A percentile compares a stretch with the other conserved stretches of the same genome.
These are phyloP conservation scores for Atherinomorus stipes DNA, from an alignment of 2,113 vertebrate genomes.

Conservation along the genomic window DNA sequence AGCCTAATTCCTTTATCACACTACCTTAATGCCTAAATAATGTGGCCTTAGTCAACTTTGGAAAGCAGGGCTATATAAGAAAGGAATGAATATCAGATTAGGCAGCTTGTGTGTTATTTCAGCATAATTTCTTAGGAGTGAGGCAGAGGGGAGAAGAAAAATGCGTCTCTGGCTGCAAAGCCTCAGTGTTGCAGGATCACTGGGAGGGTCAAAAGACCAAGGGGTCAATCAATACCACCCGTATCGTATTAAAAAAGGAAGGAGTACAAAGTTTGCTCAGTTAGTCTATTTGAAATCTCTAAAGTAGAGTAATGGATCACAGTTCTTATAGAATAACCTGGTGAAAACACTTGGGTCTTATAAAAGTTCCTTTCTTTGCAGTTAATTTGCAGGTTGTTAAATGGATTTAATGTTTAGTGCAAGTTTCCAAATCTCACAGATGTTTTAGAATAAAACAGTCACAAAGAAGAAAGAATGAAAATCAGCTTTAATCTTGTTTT, in stretches of 20 bases:
- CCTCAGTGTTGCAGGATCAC: slow-evolving; percentile 37
- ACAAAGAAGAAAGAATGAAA: no score
- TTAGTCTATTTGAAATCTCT: slow-evolving; percentile 8
- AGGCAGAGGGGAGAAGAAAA: slow-evolving; percentile 39
- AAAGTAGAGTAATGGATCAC: slow-evolving; percentile 18
- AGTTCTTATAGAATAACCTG: not conserved
- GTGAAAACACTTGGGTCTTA: no score
- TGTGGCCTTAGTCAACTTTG: slow-evolving; percentile 83
- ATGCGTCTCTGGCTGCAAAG: slow-evolving; percentile 39
- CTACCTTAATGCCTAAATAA: slow-evolving; percentile 85
- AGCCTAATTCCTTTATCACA: slow-evolving; percentile 85
- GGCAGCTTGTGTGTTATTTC: slow-evolving; percentile 71
- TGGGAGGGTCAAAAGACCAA: slow-evolving; percentile 50
- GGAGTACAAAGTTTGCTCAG: slow-evolving; percentile 18
- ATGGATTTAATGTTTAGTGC: no score
- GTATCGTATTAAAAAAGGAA: slow-evolving; percentile 30
- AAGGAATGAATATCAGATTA: slow-evolving; percentile 82
- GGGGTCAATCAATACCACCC: slow-evolving; percentile 66
- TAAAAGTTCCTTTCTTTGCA: no score
- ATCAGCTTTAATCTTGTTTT: no score
- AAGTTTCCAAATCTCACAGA: no score
- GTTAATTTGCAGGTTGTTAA: no score
- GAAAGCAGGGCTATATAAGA: slow-evolving; percentile 79
- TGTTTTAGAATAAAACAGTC: no score
- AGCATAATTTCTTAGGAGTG: slow-evolving; percentile 62